Evolutionary conservation across 2,888 invertebrate species (phyloP).

Genomic region (Pterobdella sp.): DNA sequence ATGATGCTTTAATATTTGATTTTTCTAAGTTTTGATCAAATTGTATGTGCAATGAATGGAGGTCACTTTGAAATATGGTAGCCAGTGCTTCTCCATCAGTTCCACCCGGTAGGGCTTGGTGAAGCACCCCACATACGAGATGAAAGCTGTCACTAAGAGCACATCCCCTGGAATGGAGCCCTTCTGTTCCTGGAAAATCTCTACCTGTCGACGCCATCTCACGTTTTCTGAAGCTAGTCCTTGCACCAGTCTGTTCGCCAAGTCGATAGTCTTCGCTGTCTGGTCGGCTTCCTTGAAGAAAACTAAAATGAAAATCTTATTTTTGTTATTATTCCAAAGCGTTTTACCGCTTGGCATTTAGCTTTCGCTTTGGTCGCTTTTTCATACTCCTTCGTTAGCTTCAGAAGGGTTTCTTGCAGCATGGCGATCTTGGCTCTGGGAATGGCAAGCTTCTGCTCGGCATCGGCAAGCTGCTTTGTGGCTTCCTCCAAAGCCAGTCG

Average conservation of each 20-base stretch:
- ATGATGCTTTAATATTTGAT: neutral
- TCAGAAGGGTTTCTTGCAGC: slow-evolving; percentile 76
- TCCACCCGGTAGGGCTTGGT: slow-evolving; percentile 84
- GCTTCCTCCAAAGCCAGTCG: slow-evolving; percentile 82
- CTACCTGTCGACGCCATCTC: slow-evolving; percentile 86
- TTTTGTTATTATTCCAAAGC: neutral
- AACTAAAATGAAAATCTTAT: neutral
- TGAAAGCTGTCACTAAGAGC: slow-evolving; percentile 82
- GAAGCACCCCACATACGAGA: slow-evolving; percentile 92
- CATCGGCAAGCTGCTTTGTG: slow-evolving; percentile 80
- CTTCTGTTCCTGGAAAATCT: slow-evolving; percentile 69
- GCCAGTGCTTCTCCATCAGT: slow-evolving; percentile 60
- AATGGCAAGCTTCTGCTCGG: slow-evolving; percentile 73
- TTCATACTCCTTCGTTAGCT: slow-evolving; percentile 83
- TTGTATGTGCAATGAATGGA: neutral
- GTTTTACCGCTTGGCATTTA: slow-evolving; percentile 63
- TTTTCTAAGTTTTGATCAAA: neutral
- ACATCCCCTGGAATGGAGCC: slow-evolving; percentile 88
- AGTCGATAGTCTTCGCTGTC: slow-evolving; percentile 77
- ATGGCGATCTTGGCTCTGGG: slow-evolving; percentile 82
- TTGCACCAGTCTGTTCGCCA: slow-evolving; percentile 86
- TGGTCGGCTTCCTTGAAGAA: slow-evolving; percentile 74
- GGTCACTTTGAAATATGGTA: slow-evolving; percentile 66
- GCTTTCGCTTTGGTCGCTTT: slow-evolving; percentile 75
- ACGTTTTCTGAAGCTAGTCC: slow-evolving; percentile 91